phyloP scores from a whole-genome alignment of 2,888 invertebrate genomes.

The Cetonia aurata region DNA sequence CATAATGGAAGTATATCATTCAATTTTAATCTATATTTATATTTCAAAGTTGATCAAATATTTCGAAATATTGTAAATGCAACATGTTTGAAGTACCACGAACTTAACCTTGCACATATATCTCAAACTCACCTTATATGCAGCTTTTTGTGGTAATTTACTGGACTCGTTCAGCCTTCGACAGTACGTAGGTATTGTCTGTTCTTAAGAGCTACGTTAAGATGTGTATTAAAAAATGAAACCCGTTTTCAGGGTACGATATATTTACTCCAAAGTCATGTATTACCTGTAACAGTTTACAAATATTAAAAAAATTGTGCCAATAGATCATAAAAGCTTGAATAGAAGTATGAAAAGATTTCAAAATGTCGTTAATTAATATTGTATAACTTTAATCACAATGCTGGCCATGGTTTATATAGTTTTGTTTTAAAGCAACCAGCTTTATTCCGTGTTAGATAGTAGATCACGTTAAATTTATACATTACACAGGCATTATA shows the following conservation, averaged over 20 bases:
- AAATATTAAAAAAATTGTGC: not conserved
- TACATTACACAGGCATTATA: not conserved
- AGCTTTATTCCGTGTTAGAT: not conserved
- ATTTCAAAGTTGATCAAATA: too few species aligned
- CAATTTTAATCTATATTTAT: too few species aligned
- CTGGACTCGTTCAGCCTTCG: slow-evolving; percentile 32
- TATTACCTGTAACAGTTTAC: not conserved
- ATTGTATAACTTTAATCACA: not conserved
- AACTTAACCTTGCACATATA: not conserved
- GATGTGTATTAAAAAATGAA: slow-evolving; percentile 31
- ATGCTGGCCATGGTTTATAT: too few species aligned
- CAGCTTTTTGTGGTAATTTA: slow-evolving; percentile 20
- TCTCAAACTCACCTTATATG: not conserved
- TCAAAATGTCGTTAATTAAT: not conserved
- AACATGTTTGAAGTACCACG: too few species aligned
- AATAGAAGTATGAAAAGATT: too few species aligned
- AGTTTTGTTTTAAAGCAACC: not conserved
- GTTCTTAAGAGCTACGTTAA: slow-evolving; percentile 16
- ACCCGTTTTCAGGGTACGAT: slow-evolving; percentile 21
- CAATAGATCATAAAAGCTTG: too few species aligned
- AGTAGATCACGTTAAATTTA: too few species aligned
- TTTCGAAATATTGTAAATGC: too few species aligned
- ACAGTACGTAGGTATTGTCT: not conserved
- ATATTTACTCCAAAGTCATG: slow-evolving; percentile 35
- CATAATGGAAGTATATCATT: too few species aligned